phyloP scores from a whole-genome alignment of 2,797 vertebrate species.

The Gallinago stenura region DNA sequence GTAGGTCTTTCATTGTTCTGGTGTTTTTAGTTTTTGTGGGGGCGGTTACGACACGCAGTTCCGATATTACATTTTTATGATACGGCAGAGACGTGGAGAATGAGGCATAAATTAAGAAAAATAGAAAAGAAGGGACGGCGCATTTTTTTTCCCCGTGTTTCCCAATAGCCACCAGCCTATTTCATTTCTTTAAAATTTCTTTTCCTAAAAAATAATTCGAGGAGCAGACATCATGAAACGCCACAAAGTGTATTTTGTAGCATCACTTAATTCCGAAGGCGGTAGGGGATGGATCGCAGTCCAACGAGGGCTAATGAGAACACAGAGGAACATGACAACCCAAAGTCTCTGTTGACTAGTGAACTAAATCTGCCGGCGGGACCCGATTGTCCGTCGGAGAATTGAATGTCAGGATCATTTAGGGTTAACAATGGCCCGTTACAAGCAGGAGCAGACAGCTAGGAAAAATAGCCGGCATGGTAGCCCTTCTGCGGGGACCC shows the following conservation, averaged over 20 bases:
- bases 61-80: not conserved
- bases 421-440: conserved; percentile 85
- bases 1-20: not conserved
- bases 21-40: not conserved
- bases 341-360: conserved; percentile 86
- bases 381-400: conserved; percentile 82
- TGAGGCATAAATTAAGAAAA: not conserved
- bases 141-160: conserved; percentile 4
- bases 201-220: conserved; percentile 48
- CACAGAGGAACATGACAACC: conserved; percentile 83
- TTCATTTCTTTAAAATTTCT: not conserved
- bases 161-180: not conserved
- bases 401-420: conserved; percentile 89
- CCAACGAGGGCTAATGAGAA: conserved; percentile 82
- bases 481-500: conserved; percentile 72
- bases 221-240: conserved; percentile 57
- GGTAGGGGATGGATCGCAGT: conserved; percentile 79
- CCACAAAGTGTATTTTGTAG: conserved; percentile 71
- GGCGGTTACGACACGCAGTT: not conserved
- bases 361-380: conserved; percentile 81
- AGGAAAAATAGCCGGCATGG: conserved; percentile 78
- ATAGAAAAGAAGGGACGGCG: not conserved
- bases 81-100: not conserved
- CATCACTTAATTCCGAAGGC: conserved; percentile 79
- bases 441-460: conserved; percentile 81